Percentiles rank a stretch among this genome's conserved stretches.
phyloP scores from a whole-genome alignment of 2,113 vertebrate genomes.

The Pogona vitticeps region DNA sequence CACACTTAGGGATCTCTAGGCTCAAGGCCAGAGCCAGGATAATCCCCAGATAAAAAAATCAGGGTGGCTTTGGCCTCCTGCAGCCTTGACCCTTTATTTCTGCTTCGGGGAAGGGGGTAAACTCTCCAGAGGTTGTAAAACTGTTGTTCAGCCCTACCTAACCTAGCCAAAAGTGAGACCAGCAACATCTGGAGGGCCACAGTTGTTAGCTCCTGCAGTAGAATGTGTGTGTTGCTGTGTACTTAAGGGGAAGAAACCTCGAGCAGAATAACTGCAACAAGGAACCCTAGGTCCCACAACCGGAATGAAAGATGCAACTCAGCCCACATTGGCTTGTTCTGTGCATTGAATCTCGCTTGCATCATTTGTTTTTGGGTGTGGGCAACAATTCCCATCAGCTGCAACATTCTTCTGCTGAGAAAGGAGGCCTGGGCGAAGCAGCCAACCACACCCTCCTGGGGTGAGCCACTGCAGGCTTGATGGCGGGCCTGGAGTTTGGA shows the following conservation, averaged over 20 bases:
- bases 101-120: no score
- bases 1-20: not conserved
- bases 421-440: not conserved
- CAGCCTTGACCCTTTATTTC: no score
- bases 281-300: not conserved
- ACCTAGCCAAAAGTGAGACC: no score
- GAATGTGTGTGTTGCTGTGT: not conserved
- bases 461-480: conserved; percentile 2
- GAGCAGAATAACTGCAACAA: conserved; percentile 8
- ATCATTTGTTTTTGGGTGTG: conserved; percentile 29
- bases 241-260: not conserved
- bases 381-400: conserved; percentile 9
- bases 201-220: not conserved
- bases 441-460: conserved; percentile 24
- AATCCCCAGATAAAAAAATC: not conserved
- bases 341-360: conserved; percentile 23
- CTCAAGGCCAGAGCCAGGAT: not conserved
- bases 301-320: not conserved
- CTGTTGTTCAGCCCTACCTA: no score
- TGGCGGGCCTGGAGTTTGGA: not conserved
- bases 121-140: no score
- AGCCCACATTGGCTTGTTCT: conserved; percentile 9
- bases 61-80: no score
- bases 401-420: conserved; percentile 26
- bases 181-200: no score